phyloP scores from a whole-genome alignment of 2,888 invertebrate genomes.

The Pollenia griseotomentosa region DNA sequence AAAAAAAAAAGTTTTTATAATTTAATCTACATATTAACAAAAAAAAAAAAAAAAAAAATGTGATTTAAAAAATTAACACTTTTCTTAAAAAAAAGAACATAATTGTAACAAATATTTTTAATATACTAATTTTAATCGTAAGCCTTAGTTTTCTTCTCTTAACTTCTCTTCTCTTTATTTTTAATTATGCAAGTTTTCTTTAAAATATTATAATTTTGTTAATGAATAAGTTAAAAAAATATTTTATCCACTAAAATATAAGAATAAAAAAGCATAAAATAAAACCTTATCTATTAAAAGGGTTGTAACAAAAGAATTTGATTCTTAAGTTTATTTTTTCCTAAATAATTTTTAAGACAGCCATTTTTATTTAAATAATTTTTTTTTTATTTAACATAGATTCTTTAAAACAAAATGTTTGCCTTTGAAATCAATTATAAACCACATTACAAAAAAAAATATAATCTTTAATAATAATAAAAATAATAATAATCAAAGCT shows the following conservation, averaged over 20 bases:
- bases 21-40: not conserved
- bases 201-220: no score
- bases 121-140: no score
- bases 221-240: conserved; percentile 2
- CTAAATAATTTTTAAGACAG: conserved; percentile 15
- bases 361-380: not conserved
- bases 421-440: conserved; percentile 10
- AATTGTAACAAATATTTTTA: not conserved
- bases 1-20: no score
- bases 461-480: conserved; percentile 2
- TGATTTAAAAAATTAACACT: not conserved
- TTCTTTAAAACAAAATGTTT: not conserved
- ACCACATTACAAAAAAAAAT: not conserved
- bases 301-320: conserved; percentile 42
- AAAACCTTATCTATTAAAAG: not conserved
- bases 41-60: not conserved
- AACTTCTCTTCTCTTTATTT: no score
- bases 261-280: not conserved
- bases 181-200: no score
- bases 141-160: no score
- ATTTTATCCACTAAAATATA: conserved; percentile 6
- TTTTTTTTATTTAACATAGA: not conserved
- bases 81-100: not conserved
- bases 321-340: conserved; percentile 7
- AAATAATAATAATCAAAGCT: not conserved